phyloP scores from a whole-genome alignment of 2,113 vertebrate species.

The Cairina moschata region DNA sequence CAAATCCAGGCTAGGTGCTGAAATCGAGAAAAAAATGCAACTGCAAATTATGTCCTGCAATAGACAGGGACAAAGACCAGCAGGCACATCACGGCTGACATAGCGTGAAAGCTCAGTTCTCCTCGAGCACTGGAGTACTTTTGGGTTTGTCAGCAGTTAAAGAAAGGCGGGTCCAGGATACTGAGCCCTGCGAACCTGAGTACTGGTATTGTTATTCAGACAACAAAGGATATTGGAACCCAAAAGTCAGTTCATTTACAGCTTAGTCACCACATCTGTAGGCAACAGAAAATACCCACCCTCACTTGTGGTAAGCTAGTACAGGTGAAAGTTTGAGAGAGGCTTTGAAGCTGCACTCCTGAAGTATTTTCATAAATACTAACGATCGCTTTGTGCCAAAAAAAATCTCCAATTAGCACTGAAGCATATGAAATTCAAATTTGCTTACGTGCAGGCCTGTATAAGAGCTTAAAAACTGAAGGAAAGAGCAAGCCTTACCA shows the following conservation, averaged over 20 bases:
- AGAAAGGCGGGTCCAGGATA: not conserved
- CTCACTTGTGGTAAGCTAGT: not conserved
- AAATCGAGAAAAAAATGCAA: slow-evolving; percentile 6
- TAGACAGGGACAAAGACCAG: not conserved
- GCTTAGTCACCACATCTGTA: not conserved
- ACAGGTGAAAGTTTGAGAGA: not conserved
- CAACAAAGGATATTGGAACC: rapidly evolving
- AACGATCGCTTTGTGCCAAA: not conserved
- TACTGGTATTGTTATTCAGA: not conserved
- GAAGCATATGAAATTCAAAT: not conserved
- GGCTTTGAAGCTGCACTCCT: not conserved
- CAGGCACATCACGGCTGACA: not conserved
- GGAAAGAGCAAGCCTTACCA: not conserved
- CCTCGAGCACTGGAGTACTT: not conserved
- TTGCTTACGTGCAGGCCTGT: not conserved
- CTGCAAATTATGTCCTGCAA: not conserved
- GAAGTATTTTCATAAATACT: not conserved
- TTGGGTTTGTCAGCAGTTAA: not conserved
- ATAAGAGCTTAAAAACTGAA: not conserved
- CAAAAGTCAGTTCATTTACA: not conserved
- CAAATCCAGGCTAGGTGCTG: slow-evolving; percentile 52
- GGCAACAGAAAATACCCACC: not conserved
- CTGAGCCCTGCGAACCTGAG: not conserved
- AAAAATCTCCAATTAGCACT: not conserved
- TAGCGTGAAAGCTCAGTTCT: not conserved